Percentiles rank a stretch among this genome's conserved stretches.
These are phyloP conservation scores for Syndactyla subalaris DNA, from an alignment of 2,797 vertebrate species.

Conservation along the genomic window DNA sequence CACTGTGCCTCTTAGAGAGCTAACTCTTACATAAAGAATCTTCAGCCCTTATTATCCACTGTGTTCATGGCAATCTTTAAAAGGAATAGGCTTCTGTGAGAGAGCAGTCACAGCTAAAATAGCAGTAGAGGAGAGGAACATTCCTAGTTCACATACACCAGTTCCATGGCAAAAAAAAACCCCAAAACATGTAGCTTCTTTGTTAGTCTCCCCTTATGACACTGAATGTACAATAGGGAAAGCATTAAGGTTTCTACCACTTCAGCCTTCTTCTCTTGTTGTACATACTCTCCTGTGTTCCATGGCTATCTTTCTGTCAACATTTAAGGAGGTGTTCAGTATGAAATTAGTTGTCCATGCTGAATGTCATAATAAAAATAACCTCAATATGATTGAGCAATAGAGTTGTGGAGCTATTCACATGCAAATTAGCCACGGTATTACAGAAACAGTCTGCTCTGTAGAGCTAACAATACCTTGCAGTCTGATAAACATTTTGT, in stretches of 20 bases:
- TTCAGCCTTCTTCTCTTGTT: background rate
- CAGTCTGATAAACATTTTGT: background rate
- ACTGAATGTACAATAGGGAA: background rate
- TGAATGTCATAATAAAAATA: background rate
- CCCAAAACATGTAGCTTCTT: accelerated
- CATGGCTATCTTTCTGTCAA: background rate
- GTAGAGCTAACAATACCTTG: background rate
- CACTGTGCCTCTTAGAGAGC: accelerated
- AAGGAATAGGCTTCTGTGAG: background rate
- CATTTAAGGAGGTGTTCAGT: background rate
- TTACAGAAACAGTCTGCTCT: background rate
- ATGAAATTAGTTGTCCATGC: background rate
- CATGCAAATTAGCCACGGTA: background rate
- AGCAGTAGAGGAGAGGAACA: background rate
- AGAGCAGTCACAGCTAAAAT: background rate
- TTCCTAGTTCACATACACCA: background rate
- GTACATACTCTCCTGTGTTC: background rate
- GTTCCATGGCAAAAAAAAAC: background rate
- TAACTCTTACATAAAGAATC: background rate
- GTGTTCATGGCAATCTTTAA: background rate
- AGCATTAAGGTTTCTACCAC: background rate
- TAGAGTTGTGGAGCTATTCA: background rate
- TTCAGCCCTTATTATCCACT: background rate
- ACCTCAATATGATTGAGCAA: background rate
- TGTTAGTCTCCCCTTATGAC: background rate